These are phyloP conservation scores for Fulmarus glacialis DNA, from an alignment of 2,113 vertebrate genomes.

Conservation along the genomic window DNA sequence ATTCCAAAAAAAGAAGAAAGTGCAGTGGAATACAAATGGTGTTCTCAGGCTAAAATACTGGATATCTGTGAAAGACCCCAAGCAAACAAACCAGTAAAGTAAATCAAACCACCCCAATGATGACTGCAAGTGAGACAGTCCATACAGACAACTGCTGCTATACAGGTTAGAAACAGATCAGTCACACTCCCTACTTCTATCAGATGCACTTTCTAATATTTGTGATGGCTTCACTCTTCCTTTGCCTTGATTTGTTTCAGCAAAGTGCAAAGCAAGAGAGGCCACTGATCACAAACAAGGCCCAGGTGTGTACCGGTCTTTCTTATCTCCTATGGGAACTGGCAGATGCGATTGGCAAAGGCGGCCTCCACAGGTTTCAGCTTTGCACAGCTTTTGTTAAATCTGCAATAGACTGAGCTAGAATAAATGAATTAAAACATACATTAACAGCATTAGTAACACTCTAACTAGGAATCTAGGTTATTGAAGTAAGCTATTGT, in stretches of 20 bases:
- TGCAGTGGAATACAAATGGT: rapidly evolving
- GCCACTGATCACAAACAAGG: not conserved
- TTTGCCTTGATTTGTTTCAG: not conserved
- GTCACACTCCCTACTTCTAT: not conserved
- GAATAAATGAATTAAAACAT: not conserved
- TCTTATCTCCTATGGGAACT: not conserved
- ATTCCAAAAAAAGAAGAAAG: not conserved
- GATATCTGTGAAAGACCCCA: not conserved
- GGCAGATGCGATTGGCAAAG: not conserved
- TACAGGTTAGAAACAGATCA: not conserved
- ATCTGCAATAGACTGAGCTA: not conserved
- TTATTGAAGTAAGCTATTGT: not conserved
- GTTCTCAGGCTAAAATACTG: not conserved
- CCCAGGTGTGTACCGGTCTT: not conserved
- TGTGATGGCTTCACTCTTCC: not conserved
- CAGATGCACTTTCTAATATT: not conserved
- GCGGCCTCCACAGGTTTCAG: not conserved
- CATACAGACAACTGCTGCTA: not conserved
- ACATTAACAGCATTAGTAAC: not conserved
- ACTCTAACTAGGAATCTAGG: not conserved
- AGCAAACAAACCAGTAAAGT: not conserved
- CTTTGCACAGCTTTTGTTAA: not conserved
- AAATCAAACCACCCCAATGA: not conserved
- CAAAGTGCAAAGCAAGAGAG: not conserved
- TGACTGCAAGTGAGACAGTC: not conserved